Evolutionary conservation across 2,888 invertebrate genomes (phyloP).

Genomic region (Acleris literana): DNA sequence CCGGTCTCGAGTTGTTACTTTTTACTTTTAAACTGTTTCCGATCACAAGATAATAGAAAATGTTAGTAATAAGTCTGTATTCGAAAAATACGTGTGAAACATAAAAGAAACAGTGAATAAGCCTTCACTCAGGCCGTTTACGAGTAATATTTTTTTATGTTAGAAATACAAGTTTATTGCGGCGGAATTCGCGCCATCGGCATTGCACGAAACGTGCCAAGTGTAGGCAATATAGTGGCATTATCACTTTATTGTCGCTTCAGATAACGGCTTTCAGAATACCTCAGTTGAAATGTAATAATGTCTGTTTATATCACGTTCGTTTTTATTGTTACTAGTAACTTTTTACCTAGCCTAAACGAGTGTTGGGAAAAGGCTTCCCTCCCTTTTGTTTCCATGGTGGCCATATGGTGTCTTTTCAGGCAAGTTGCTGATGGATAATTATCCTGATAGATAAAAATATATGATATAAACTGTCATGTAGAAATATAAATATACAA

Average conservation of each 20-base stretch:
- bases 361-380: too few species aligned
- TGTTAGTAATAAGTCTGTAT: neutral
- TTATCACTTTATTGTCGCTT: slow-evolving; percentile 12
- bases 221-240: slow-evolving; percentile 15
- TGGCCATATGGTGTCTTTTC: too few species aligned
- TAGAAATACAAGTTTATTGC: slow-evolving; percentile 30
- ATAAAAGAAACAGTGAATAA: slow-evolving; percentile 31
- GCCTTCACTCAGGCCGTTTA: slow-evolving; percentile 26
- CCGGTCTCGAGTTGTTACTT: neutral
- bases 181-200: slow-evolving; percentile 26
- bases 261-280: neutral
- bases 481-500: too few species aligned
- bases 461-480: too few species aligned
- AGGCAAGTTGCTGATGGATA: too few species aligned
- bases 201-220: slow-evolving; percentile 20
- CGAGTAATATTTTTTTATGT: slow-evolving; percentile 33
- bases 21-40: neutral
- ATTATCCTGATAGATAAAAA: too few species aligned
- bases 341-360: too few species aligned
- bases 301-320: too few species aligned
- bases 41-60: slow-evolving; percentile 1
- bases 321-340: too few species aligned
- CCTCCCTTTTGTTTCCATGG: too few species aligned
- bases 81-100: slow-evolving; percentile 18
- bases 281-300: neutral